Evolutionary conservation across 1,140 invertebrate genomes (phyloP).

Genomic region (Sesamia nonagrioides): DNA sequence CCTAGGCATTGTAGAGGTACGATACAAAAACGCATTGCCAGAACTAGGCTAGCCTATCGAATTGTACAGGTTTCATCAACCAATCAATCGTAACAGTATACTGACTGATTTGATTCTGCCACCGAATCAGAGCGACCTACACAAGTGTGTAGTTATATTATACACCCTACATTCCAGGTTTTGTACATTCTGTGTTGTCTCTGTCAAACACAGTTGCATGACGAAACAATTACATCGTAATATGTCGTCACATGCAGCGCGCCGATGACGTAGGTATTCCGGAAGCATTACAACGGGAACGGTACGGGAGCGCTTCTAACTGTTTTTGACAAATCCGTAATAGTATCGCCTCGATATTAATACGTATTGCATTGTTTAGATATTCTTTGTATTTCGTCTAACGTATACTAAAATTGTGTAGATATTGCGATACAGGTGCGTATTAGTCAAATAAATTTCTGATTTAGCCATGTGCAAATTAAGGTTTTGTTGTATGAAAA

Average conservation of each 20-base stretch:
- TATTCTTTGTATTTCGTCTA: constrained; percentile 10
- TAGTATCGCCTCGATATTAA: background rate
- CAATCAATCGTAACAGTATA: no score
- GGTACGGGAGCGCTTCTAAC: background rate
- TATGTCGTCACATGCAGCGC: background rate
- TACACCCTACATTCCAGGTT: background rate
- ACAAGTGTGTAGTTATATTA: no score
- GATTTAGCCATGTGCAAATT: no score
- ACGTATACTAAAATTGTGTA: background rate
- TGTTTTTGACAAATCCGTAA: constrained; percentile 24
- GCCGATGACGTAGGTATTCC: background rate
- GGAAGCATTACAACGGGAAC: constrained; percentile 24
- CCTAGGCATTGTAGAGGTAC: no score
- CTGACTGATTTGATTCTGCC: background rate
- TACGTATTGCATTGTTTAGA: constrained; percentile 2
- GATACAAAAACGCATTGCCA: no score
- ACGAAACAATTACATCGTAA: background rate
- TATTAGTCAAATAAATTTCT: no score
- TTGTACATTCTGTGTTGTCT: background rate
- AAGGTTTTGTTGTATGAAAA: no score
- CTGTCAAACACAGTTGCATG: no score
- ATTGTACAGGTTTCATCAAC: no score
- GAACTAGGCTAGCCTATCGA: no score
- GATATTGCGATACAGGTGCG: background rate
- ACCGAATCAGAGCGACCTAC: background rate